Base-by-base conservation (phyloP, 2,113 vertebrate species). In the human region DNA sequence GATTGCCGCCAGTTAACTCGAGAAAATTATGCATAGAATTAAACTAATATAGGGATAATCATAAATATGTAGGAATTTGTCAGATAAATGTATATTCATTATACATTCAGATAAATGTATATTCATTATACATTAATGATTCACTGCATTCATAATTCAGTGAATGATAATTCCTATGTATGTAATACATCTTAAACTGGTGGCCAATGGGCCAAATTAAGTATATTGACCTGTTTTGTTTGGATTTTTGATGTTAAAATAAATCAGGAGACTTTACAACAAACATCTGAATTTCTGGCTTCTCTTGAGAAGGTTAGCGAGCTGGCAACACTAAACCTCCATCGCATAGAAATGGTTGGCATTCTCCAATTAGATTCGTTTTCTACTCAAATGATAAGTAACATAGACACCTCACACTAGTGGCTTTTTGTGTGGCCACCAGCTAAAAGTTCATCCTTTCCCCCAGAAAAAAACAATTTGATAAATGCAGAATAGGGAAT, bases 231-330 rank as follows among this genome's bases (percentile, higher is more conserved):
- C 32, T 90, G 32, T 79, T 52, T 87, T 90, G 8, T 79, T 52
- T 83, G 9, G 32, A 73, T 3, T 89, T 72, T 92, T 92, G 79
- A 61, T 76, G 20, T 85, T 87, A 70, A 93, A 96, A 85, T 88
- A 95, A 96, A 43, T 82, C 18, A 76, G 85, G 20, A 52, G 22
- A 91, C 81, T 88, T 93, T 96, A 55, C 8, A 88, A 76, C 7
- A 83, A 50, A 93, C 75, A 18, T 70, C 23, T 70, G 40, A 80
- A 89, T 97, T 96, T 85, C 78, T 96, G 68, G 16, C 25, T 92
- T 94, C 38, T 32, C 64, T 86, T 92, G 75, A 91, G 35, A 75
- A 83, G 35, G 4, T 25, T 93, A 35, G n/a, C 64, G n/a, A 82
- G 30, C 13, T 48, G 92, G 61, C 27, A 86, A 35, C 27, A 59